These are phyloP conservation scores for Ctenopoma multispine DNA, from an alignment of 2,797 vertebrate genomes.

Conservation along the genomic window DNA sequence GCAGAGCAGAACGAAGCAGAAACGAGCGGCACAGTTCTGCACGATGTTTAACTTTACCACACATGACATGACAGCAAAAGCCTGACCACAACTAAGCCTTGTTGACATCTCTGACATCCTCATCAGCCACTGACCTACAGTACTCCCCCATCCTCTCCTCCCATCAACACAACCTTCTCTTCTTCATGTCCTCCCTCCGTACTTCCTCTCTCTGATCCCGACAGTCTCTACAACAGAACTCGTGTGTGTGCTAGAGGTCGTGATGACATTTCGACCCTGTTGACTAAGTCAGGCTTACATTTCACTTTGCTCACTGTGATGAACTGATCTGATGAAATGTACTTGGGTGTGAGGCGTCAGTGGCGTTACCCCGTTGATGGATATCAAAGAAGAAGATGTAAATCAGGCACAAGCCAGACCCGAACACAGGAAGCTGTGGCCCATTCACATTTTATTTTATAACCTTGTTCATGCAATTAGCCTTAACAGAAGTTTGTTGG, in stretches of 20 bases:
- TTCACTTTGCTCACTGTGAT: too few relatives aligned
- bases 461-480: too few relatives aligned
- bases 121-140: conserved; percentile 31
- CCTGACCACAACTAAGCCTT: conserved; percentile 38
- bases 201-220: conserved; percentile 31
- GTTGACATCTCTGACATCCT: conserved; percentile 55
- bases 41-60: background rate
- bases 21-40: background rate
- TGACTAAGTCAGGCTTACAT: background rate
- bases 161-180: conserved; percentile 3
- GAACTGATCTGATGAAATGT: too few relatives aligned
- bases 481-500: too few relatives aligned
- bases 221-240: background rate
- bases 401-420: too few relatives aligned
- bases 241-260: background rate
- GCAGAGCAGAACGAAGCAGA: conserved; percentile 33
- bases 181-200: conserved; percentile 8
- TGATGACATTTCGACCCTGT: conserved; percentile 7
- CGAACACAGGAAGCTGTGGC: too few relatives aligned
- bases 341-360: too few relatives aligned
- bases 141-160: conserved; percentile 43
- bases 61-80: conserved; percentile 3
- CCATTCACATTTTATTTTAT: too few relatives aligned
- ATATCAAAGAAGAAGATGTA: too few relatives aligned
- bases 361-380: too few relatives aligned